These are phyloP conservation scores for Oenanthe oenanthe DNA, from an alignment of 2,113 vertebrate genomes.

Conservation along the genomic window DNA sequence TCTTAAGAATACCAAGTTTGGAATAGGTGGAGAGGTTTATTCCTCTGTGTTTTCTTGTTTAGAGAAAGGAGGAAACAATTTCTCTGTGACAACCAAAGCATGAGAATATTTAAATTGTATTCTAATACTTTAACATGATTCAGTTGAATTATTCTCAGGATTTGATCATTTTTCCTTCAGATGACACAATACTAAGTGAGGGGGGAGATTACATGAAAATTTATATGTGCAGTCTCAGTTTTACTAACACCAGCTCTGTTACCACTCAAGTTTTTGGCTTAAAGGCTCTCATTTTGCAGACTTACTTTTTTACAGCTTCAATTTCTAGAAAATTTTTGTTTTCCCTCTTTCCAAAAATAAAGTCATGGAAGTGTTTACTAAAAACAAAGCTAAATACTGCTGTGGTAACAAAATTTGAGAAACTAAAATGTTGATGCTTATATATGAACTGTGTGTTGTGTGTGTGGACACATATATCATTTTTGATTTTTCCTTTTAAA, in stretches of 20 bases:
- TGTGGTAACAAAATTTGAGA: background rate
- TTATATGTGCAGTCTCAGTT: background rate
- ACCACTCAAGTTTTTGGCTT: background rate
- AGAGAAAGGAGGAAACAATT: background rate
- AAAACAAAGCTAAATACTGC: background rate
- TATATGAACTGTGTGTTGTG: background rate
- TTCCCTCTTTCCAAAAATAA: background rate
- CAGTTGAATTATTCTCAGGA: background rate
- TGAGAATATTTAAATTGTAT: background rate
- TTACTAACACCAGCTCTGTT: background rate
- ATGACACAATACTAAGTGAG: background rate
- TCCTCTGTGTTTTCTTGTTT: background rate
- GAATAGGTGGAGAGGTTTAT: background rate
- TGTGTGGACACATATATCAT: background rate
- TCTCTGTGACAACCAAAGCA: background rate
- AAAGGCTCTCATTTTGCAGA: background rate
- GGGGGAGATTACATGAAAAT: background rate
- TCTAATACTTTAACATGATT: background rate
- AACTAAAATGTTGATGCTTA: background rate
- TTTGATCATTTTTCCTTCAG: background rate
- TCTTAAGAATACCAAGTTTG: background rate
- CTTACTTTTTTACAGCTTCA: background rate
- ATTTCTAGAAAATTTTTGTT: background rate
- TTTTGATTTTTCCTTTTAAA: constrained; percentile 35
- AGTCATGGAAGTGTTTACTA: background rate